Conservation (phyloP, 1,140 invertebrate genomes). For the Oncopodura yosiiana region DNA sequence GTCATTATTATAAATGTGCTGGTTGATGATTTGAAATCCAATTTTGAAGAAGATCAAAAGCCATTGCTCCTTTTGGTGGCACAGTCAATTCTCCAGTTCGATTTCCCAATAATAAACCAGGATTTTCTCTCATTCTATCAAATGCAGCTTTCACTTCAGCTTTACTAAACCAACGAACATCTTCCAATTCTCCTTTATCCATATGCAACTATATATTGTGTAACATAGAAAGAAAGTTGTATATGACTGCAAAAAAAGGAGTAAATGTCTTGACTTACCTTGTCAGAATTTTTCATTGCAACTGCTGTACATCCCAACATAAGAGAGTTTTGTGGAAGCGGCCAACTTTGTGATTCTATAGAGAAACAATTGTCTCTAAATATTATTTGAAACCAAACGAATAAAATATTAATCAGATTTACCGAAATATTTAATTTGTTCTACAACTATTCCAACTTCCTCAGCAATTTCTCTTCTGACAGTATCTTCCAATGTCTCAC, state of each 20-base stretch:
- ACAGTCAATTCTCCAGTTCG: constrained; percentile 39
- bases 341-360: constrained; percentile 52
- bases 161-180: constrained; percentile 48
- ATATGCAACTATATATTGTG: constrained; percentile 40
- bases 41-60: constrained; percentile 45
- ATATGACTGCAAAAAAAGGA: not conserved
- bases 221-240: not conserved
- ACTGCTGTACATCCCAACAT: constrained; percentile 49
- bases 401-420: too few species aligned
- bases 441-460: constrained; percentile 49
- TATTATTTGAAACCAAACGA: too few species aligned
- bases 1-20: not conserved
- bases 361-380: constrained; percentile 50
- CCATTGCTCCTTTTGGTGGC: constrained; percentile 47
- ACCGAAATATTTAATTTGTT: constrained; percentile 45
- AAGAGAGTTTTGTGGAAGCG: constrained; percentile 46
- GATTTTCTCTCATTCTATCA: constrained; percentile 37
- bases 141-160: constrained; percentile 41
- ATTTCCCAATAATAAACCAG: constrained; percentile 28
- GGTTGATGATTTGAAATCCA: constrained; percentile 37
- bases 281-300: constrained; percentile 29
- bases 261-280: constrained; percentile 16
- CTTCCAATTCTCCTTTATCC: constrained; percentile 47
- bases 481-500: constrained; percentile 48
- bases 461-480: constrained; percentile 50